Base-by-base conservation (phyloP, 2,113 vertebrate genomes). In the Ameiurus melas region DNA sequence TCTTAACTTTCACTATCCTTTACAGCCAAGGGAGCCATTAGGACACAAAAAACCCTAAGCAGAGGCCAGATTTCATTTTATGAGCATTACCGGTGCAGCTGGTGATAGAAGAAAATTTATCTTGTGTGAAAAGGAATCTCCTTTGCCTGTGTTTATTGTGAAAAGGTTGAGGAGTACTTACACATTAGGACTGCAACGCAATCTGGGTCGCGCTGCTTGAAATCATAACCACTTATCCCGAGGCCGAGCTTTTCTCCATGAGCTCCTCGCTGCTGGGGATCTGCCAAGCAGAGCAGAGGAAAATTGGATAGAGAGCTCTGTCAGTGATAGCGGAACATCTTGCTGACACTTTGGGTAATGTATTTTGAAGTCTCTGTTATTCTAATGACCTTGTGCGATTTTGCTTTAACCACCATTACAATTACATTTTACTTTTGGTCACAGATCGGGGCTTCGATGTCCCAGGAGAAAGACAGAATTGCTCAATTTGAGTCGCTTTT, bases 321-420 rank as follows among this genome's bases (percentile, higher is more conserved):
- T 88, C 85, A 90, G 86, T 20, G 88, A 75, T 66, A 85, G 85
- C 84, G 60, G 85, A 91, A 90, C 89, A 91, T 91, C 87, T 85
- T 87, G 73, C 86, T 92, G 89, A 87, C 87, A 91, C 86, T 36
- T 88, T 71, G 82, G 58, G 66, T 89, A 87, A 91, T 87, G 89
- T 87, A 86, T 84, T 83, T 85, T 81, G 88, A 90, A 85, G 80
- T 87, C 85, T 92, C 86, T 91, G 86, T 92, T 91, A 87, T 90
- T 89, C 88, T 90, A 89, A 92, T 90, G 86, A 90, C 88, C 86
- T 83, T 66, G 60, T 89, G 88, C 85, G 89, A 87, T 91, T 89
- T 90, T 78, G 68, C 80, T 68, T 66, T 87, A 90, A 89, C 88
- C 83, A 90, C 89, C 81, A 66, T 82, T 84, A 84, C 85, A 88